These are phyloP conservation scores for Sarcophaga bullata DNA, from an alignment of 1,140 invertebrate genomes.

Conservation along the genomic window DNA sequence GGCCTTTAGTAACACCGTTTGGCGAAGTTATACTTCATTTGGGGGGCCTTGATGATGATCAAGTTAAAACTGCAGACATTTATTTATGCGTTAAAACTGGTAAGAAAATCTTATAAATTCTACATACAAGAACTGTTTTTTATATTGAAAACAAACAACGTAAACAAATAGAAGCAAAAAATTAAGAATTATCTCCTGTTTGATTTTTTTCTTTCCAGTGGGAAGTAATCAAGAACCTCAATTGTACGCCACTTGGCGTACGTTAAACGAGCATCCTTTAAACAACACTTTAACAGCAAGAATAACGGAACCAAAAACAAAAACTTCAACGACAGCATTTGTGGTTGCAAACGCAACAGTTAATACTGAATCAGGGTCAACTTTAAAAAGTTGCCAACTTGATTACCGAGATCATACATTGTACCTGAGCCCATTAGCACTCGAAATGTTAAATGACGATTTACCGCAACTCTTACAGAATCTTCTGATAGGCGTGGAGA, in stretches of 20 bases:
- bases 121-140: not conserved
- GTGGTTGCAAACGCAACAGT: not conserved
- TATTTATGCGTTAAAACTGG: constrained; percentile 64
- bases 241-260: constrained; percentile 63
- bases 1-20: constrained; percentile 62
- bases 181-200: not conserved
- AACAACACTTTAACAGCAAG: constrained; percentile 5
- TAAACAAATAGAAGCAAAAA: not conserved
- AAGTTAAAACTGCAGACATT: constrained; percentile 57
- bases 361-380: constrained; percentile 16
- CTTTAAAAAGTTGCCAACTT: not conserved
- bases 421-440: constrained; percentile 43
- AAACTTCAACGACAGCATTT: not conserved
- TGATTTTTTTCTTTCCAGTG: constrained; percentile 21
- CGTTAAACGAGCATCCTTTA: not conserved
- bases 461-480: constrained; percentile 72
- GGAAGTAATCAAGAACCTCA: constrained; percentile 47
- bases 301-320: constrained; percentile 44
- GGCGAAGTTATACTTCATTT: constrained; percentile 63
- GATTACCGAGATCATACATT: constrained; percentile 19
- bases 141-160: too few species aligned
- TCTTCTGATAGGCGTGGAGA: constrained; percentile 74
- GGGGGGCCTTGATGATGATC: constrained; percentile 59
- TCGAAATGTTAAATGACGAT: constrained; percentile 63
- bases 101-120: constrained; percentile 49